A percentile compares a stretch with the other conserved stretches of the same genome.
Conservation (phyloP, 2,113 vertebrate genomes). For the Dicrurus megarhynchus region DNA sequence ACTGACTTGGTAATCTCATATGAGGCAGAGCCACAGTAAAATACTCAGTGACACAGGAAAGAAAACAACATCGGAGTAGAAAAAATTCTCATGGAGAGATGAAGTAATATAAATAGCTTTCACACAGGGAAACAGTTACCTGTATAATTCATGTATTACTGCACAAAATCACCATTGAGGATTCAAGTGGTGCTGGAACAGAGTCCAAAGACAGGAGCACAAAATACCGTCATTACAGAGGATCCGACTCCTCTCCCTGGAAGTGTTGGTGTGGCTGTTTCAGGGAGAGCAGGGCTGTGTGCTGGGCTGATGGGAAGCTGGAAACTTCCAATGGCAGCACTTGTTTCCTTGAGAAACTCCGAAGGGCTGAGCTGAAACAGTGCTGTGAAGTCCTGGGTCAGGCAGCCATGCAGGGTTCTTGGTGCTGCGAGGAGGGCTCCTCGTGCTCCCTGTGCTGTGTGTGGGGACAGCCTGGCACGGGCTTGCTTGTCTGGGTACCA, state of each 20-base stretch:
- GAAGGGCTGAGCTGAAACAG: neutral
- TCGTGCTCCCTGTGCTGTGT: fast-evolving
- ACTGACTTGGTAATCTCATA: neutral
- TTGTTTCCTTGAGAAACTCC: neutral
- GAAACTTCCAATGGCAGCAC: neutral
- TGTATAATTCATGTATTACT: neutral
- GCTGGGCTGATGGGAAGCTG: neutral
- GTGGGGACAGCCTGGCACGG: neutral
- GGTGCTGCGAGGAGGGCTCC: neutral
- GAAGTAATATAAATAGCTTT: neutral
- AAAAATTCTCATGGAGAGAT: neutral
- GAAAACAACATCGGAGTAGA: neutral
- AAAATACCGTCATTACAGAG: neutral
- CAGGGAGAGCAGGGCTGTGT: neutral
- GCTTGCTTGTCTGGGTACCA: neutral
- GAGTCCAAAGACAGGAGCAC: neutral
- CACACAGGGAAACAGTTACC: neutral
- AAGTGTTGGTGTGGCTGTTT: neutral
- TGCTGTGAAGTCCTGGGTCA: neutral
- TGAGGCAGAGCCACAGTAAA: neutral
- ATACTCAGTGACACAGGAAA: neutral
- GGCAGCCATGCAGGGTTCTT: neutral
- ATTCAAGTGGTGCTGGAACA: neutral
- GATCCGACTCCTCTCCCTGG: fast-evolving
- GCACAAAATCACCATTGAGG: neutral